Evolutionary conservation across 2,113 vertebrate genomes (phyloP).

Genomic region (Rhadina sibilatrix): DNA sequence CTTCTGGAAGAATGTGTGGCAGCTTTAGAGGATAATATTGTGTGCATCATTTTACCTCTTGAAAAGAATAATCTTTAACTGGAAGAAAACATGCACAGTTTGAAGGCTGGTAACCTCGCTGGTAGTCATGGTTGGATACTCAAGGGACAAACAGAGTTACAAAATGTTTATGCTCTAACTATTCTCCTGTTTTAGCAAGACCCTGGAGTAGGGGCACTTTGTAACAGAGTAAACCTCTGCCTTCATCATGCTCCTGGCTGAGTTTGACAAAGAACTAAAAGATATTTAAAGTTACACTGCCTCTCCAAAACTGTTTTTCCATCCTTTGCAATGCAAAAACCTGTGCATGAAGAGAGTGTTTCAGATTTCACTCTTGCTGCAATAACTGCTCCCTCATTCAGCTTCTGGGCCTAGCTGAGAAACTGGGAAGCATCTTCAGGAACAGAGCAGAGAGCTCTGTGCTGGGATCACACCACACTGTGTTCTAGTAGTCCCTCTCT

Average conservation of each 20-base stretch:
- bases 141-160: background rate
- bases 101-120: fast-evolving
- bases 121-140: fast-evolving
- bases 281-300: background rate
- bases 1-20: fast-evolving
- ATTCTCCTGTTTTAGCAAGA: background rate
- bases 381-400: background rate
- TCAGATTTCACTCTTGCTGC: background rate
- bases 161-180: background rate
- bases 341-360: background rate
- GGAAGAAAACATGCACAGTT: background rate
- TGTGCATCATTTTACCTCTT: background rate
- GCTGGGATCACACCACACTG: background rate
- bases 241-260: background rate
- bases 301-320: conserved; percentile 5
- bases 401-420: background rate
- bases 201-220: background rate
- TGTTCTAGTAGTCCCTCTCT: background rate
- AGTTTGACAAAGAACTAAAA: background rate
- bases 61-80: background rate
- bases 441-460: background rate
- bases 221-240: background rate
- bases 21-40: background rate
- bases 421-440: background rate
- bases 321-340: background rate